Evolutionary conservation across 1,140 invertebrate genomes (phyloP).

Genomic region (Centruroides vittatus): DNA sequence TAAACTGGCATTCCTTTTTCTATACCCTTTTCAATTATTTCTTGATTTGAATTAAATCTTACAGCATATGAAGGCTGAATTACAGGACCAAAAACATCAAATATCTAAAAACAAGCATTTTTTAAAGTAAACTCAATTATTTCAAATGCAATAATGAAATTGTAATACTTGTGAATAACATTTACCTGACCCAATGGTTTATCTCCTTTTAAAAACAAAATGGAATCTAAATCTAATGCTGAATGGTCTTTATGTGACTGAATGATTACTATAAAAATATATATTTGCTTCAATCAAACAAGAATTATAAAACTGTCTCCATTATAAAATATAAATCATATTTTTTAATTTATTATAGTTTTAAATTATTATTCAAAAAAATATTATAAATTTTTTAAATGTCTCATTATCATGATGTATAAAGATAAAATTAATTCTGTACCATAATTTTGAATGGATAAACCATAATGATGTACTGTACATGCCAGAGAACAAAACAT

Average conservation of each 20-base stretch:
- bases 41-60: constrained; percentile 58
- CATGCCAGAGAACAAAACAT: too few relatives aligned
- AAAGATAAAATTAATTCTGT: too few relatives aligned
- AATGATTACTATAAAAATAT: constrained; percentile 47
- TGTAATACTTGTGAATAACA: neutral
- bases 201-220: constrained; percentile 48
- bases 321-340: too few relatives aligned
- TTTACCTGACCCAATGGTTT: constrained; percentile 22
- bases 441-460: too few relatives aligned
- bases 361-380: too few relatives aligned
- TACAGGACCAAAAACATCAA: constrained; percentile 78
- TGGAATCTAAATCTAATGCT: constrained; percentile 64
- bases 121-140: too few relatives aligned
- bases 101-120: constrained; percentile 38
- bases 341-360: too few relatives aligned
- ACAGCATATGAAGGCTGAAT: constrained; percentile 62
- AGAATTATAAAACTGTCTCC: too few relatives aligned
- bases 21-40: constrained; percentile 50
- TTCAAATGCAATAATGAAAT: neutral
- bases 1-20: constrained; percentile 51
- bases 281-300: too few relatives aligned
- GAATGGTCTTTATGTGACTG: constrained; percentile 48
- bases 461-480: too few relatives aligned
- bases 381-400: too few relatives aligned
- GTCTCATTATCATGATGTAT: too few relatives aligned